These are phyloP conservation scores for Saccostrea echinata DNA, from an alignment of 1,140 invertebrate species.

Conservation along the genomic window DNA sequence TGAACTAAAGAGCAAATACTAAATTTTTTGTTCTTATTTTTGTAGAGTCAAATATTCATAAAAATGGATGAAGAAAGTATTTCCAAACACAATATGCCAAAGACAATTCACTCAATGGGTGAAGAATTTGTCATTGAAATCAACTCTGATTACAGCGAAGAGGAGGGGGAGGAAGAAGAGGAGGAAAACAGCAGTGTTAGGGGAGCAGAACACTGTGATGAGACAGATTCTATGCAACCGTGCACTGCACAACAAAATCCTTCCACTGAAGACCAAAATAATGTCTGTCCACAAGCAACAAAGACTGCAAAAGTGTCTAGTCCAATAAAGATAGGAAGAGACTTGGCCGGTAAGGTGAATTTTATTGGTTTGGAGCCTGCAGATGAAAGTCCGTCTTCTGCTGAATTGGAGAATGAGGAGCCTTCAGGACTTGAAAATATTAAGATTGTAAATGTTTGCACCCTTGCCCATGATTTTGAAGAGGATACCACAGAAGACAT, in stretches of 20 bases:
- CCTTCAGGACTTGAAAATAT: conserved; percentile 25
- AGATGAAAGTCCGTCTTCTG: neutral
- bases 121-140: conserved; percentile 26
- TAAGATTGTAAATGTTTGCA: conserved; percentile 6
- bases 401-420: neutral
- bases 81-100: neutral
- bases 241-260: neutral
- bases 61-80: neutral
- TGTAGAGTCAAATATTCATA: too few species aligned
- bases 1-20: too few species aligned
- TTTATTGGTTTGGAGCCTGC: neutral
- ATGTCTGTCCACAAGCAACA: neutral
- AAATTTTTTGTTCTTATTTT: too few species aligned
- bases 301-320: conserved; percentile 1
- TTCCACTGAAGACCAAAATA: neutral
- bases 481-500: neutral
- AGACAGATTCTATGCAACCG: conserved; percentile 3
- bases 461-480: neutral
- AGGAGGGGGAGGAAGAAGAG: neutral
- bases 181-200: neutral
- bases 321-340: neutral
- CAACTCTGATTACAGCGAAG: conserved; percentile 4
- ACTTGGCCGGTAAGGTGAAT: neutral
- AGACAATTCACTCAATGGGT: neutral
- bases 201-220: neutral